Percentiles rank a stretch among this genome's conserved stretches.
These are phyloP conservation scores for Eriocheir sinensis DNA, from an alignment of 1,140 invertebrate species.

Conservation along the genomic window DNA sequence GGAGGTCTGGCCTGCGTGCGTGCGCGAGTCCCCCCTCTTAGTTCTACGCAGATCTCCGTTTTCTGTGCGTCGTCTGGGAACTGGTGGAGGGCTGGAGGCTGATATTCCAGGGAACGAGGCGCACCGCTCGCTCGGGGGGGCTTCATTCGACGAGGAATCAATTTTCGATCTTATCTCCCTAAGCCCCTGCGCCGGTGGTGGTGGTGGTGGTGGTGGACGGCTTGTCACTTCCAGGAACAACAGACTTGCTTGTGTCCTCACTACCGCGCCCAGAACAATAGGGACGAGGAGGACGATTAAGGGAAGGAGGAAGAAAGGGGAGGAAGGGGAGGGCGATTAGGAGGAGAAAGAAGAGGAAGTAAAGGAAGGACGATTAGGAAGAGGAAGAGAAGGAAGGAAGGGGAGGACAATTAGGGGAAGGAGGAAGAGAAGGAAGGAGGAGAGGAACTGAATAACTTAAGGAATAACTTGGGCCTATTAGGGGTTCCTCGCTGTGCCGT, in stretches of 20 bases:
- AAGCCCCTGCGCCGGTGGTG: neutral
- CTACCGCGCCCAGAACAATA: no score
- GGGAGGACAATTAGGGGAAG: no score
- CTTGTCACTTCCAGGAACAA: neutral
- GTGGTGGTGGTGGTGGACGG: neutral
- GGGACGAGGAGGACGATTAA: no score
- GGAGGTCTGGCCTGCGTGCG: constrained; percentile 47
- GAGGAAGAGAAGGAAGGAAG: no score
- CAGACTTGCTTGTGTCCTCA: no score
- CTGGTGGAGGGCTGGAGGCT: neutral
- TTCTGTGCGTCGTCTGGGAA: constrained; percentile 46
- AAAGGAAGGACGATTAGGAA: no score
- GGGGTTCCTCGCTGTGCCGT: neutral
- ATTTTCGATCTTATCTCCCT: constrained; percentile 35
- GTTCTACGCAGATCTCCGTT: constrained; percentile 63
- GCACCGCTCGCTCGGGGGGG: constrained; percentile 19
- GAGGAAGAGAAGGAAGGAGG: no score
- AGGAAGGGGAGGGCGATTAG: no score
- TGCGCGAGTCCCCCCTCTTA: constrained; percentile 60
- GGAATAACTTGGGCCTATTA: no score
- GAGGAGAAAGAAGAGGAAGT: no score
- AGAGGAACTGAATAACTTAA: no score
- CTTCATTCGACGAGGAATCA: constrained; percentile 42
- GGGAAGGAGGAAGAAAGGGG: no score
- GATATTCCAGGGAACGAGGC: constrained; percentile 27